Evolutionary conservation across 2,888 invertebrate species (phyloP).

Genomic region (Dinocampus coccinellae): DNA sequence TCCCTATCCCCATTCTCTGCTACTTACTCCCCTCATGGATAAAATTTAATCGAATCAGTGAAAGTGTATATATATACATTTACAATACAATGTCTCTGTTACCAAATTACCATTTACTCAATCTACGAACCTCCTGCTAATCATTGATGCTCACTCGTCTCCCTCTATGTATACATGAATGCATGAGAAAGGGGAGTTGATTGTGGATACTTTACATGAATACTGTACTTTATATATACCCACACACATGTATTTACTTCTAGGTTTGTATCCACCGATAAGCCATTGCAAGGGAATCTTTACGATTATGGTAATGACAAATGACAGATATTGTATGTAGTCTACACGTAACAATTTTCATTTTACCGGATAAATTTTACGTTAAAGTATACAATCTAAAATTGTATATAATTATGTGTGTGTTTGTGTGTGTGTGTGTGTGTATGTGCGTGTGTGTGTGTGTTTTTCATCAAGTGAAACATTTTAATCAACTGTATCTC

Average conservation of each 20-base stretch:
- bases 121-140: conserved; percentile 10
- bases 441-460: too few species aligned
- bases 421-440: too few species aligned
- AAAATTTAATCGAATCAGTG: conserved; percentile 7
- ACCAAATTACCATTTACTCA: conserved; percentile 13
- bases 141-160: conserved; percentile 2
- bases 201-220: conserved; percentile 3
- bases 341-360: background rate
- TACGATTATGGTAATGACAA: background rate
- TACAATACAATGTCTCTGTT: conserved; percentile 5
- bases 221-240: background rate
- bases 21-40: too few species aligned
- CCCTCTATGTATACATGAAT: background rate
- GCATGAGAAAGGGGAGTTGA: background rate
- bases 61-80: background rate
- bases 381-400: background rate
- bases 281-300: background rate
- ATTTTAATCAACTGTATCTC: too few species aligned
- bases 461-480: too few species aligned
- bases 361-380: background rate
- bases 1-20: too few species aligned
- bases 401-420: too few species aligned
- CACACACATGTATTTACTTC: background rate
- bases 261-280: background rate
- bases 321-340: background rate